Percentiles rank a stretch among this genome's conserved stretches.
Evolutionary conservation across 2,888 invertebrate genomes (phyloP).

Genomic region (Lepidocyrtinus sp.): DNA sequence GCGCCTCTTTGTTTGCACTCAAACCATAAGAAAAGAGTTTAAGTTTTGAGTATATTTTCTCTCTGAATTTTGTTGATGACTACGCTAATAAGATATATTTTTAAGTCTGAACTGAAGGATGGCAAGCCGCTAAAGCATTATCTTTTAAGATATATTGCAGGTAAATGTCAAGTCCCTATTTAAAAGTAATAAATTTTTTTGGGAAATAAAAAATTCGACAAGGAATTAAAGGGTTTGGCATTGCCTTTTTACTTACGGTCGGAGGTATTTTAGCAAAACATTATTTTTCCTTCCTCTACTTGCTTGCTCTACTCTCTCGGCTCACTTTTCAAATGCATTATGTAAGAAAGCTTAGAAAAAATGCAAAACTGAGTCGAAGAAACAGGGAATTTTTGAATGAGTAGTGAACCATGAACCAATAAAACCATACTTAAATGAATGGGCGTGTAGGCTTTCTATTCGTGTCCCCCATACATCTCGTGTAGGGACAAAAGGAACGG

Average conservation of each 20-base stretch:
- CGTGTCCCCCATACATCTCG: not conserved
- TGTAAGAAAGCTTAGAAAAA: not conserved
- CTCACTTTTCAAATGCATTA: not conserved
- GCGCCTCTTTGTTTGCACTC: not conserved
- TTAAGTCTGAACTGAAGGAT: too few species aligned
- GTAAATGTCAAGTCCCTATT: constrained; percentile 28
- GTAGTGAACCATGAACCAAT: constrained; percentile 14
- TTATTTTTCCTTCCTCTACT: not conserved
- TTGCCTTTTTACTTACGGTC: too few species aligned
- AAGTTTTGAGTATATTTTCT: not conserved
- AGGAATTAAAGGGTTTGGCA: not conserved
- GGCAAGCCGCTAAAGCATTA: not conserved
- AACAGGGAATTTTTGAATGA: not conserved
- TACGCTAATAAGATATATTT: not conserved
- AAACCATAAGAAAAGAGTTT: constrained; percentile 6
- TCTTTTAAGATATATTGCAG: constrained; percentile 26
- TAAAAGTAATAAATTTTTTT: constrained; percentile 4
- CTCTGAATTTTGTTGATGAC: not conserved
- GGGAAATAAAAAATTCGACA: not conserved
- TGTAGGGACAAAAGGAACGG: not conserved
- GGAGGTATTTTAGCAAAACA: too few species aligned
- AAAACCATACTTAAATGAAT: constrained; percentile 11
- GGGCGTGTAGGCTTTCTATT: not conserved
- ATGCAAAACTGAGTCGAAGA: not conserved
- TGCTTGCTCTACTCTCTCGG: not conserved